Evolutionary conservation across 2,797 vertebrate species (phyloP).

Genomic region (Taenioides sp.): DNA sequence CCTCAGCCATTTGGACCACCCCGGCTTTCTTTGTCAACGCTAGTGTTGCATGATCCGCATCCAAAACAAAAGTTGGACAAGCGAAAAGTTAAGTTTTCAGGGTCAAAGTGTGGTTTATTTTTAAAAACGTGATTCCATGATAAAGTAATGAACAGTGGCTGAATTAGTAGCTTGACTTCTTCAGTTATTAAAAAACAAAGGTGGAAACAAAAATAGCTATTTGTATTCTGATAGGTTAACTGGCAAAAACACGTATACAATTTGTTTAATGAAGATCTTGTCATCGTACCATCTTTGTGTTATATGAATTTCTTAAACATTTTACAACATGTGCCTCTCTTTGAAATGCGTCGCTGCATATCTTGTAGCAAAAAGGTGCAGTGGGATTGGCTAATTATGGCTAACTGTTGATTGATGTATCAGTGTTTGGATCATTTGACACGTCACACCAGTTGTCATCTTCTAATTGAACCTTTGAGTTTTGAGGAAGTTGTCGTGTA

Average conservation of each 20-base stretch:
- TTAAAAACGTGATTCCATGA: background rate
- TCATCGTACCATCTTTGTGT: background rate
- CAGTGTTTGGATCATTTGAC: slow-evolving; percentile 31
- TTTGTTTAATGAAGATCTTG: background rate
- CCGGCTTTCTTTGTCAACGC: slow-evolving; percentile 67
- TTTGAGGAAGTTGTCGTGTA: slow-evolving; percentile 96
- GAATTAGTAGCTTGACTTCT: background rate
- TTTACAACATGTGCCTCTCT: background rate
- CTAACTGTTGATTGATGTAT: slow-evolving; percentile 18
- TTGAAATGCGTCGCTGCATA: background rate
- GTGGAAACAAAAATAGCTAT: no score
- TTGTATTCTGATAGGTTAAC: background rate
- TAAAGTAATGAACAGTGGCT: slow-evolving; percentile 10
- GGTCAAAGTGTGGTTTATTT: background rate
- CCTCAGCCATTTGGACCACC: slow-evolving; percentile 77
- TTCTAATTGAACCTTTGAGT: slow-evolving; percentile 81
- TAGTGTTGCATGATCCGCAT: slow-evolving; percentile 63
- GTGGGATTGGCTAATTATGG: background rate
- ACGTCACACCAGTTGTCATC: slow-evolving; percentile 78
- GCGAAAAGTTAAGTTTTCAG: slow-evolving; percentile 50
- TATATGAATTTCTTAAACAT: background rate
- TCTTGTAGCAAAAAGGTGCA: background rate
- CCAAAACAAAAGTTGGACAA: slow-evolving; percentile 69
- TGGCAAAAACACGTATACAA: background rate
- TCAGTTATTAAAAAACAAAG: background rate